Conservation (phyloP, 2,888 invertebrate species). For the Lordiphosa andalusiaca region DNA sequence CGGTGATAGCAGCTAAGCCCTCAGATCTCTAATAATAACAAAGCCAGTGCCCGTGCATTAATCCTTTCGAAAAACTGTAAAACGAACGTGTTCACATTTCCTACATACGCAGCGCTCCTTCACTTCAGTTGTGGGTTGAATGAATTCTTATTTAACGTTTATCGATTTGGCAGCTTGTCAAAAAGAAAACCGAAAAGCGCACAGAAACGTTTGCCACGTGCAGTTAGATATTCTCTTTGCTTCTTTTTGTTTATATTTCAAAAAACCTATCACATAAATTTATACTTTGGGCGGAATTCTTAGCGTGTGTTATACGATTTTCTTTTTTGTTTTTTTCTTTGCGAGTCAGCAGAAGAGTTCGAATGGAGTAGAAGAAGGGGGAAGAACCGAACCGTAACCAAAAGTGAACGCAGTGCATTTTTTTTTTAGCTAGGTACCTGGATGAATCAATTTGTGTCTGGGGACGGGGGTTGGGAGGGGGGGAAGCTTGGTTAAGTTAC, state of each 20-base stretch:
- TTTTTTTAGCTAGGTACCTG: too few relatives aligned
- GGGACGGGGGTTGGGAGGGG: too few relatives aligned
- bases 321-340: constrained; percentile 46
- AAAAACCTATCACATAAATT: constrained; percentile 79
- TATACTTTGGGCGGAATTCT: constrained; percentile 72
- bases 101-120: constrained; percentile 16
- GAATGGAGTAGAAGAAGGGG: constrained; percentile 10
- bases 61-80: constrained; percentile 39
- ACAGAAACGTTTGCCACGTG: constrained; percentile 24
- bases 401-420: too few relatives aligned
- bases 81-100: constrained; percentile 41
- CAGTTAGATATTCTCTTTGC: constrained; percentile 15
- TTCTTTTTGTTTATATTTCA: constrained; percentile 40
- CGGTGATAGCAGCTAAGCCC: too few relatives aligned
- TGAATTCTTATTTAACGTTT: constrained; percentile 20
- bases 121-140: constrained; percentile 4
- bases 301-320: constrained; percentile 57
- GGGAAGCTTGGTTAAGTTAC: too few relatives aligned
- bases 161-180: constrained; percentile 21
- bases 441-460: constrained; percentile 3
- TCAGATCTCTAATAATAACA: too few relatives aligned
- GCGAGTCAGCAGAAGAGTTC: constrained; percentile 55
- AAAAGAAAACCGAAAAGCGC: constrained; percentile 26
- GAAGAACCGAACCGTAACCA: not conserved
- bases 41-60: constrained; percentile 4